These are phyloP conservation scores for Hiodon tergisus DNA, from an alignment of 2,113 vertebrate genomes.

Conservation along the genomic window DNA sequence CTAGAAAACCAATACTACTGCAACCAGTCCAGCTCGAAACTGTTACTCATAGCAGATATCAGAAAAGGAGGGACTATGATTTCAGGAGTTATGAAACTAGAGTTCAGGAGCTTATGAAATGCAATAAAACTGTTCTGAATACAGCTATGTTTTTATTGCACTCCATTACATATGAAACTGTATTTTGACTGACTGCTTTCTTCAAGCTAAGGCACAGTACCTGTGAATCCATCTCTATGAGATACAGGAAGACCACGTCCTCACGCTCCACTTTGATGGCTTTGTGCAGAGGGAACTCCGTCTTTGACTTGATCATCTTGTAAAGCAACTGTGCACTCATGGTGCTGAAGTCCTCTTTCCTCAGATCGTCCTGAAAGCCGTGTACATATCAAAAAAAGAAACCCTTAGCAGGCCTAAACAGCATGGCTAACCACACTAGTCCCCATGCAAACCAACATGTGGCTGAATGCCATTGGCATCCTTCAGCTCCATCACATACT, in stretches of 20 bases:
- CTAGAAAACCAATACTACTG: no score
- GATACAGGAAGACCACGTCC: constrained; percentile 94
- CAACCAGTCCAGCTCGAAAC: not conserved
- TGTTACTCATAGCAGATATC: no score
- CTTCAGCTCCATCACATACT: no score
- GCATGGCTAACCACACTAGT: no score
- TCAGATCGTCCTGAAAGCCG: constrained; percentile 77
- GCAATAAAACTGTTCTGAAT: not conserved
- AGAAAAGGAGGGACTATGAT: not conserved
- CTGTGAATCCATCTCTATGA: constrained; percentile 97
- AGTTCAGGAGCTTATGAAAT: not conserved
- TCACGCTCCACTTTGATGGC: constrained; percentile 95
- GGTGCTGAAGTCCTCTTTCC: constrained; percentile 95
- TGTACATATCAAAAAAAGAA: not conserved
- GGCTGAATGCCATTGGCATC: no score
- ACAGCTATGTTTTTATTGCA: not conserved
- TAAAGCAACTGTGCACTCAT: constrained; percentile 93
- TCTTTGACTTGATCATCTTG: constrained; percentile 99
- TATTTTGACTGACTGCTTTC: no score
- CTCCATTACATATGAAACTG: not conserved
- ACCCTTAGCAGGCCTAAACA: not conserved
- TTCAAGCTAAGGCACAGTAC: constrained; percentile 46
- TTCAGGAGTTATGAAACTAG: not conserved
- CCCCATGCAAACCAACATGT: no score
- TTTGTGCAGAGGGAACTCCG: constrained; percentile 91